phyloP scores from a whole-genome alignment of 2,113 vertebrate species.

The Chloroceryle aenea region DNA sequence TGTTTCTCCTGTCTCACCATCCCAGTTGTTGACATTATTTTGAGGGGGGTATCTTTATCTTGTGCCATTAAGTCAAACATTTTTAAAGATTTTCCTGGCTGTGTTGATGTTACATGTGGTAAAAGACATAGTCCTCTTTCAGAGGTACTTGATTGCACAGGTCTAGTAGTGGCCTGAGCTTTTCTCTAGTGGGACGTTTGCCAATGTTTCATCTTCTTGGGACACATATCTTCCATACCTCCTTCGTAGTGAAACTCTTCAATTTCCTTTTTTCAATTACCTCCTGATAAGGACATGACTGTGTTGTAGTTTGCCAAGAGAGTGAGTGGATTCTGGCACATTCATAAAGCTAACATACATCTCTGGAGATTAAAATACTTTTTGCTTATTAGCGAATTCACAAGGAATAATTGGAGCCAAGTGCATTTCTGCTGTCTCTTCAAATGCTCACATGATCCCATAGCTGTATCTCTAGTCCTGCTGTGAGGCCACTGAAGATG shows the following conservation, averaged over 20 bases:
- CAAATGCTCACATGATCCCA: accelerated
- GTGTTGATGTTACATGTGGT: not conserved
- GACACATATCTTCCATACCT: not conserved
- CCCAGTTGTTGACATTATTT: not conserved
- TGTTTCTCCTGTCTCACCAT: not conserved
- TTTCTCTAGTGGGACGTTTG: not conserved
- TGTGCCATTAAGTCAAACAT: not conserved
- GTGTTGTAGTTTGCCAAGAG: not conserved
- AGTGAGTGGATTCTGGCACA: not conserved
- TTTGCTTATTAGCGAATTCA: not conserved
- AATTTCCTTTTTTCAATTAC: not conserved
- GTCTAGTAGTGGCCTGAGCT: not conserved
- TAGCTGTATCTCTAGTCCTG: not conserved
- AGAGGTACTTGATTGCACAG: not conserved
- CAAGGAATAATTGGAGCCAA: not conserved
- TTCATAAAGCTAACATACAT: accelerated
- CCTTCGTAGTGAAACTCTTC: not conserved
- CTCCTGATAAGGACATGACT: not conserved
- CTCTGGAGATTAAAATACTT: accelerated
- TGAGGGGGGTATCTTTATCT: not conserved
- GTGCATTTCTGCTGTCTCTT: not conserved
- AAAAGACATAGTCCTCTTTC: not conserved
- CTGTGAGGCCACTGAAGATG: not conserved
- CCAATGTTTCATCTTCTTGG: not conserved
- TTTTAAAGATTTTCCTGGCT: not conserved